Percentiles rank a stretch among this genome's conserved stretches.
Conservation (phyloP, 2,888 invertebrate species). For the Heliconius hortense region DNA sequence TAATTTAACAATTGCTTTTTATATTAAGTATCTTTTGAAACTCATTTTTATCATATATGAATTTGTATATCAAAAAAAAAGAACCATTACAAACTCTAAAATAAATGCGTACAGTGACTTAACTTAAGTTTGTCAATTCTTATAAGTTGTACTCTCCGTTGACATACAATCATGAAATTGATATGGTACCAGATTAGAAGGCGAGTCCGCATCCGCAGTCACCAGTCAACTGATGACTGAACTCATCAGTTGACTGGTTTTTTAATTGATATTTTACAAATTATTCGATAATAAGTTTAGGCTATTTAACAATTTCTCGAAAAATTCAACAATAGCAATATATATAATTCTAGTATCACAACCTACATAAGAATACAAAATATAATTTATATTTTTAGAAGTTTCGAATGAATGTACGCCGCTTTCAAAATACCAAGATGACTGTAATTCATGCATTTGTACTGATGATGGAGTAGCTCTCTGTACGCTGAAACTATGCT, state of each 20-base stretch:
- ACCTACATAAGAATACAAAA: neutral
- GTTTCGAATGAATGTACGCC: constrained; percentile 52
- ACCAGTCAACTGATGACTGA: too few species aligned
- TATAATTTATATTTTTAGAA: neutral
- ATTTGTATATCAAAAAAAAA: too few species aligned
- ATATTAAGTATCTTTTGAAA: too few species aligned
- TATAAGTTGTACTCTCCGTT: neutral
- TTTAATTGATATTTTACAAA: too few species aligned
- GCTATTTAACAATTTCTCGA: neutral
- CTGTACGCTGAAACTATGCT: constrained; percentile 62
- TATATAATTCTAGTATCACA: neutral
- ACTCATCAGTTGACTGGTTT: too few species aligned
- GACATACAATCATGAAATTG: too few species aligned
- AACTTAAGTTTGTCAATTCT: too few species aligned
- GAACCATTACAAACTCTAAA: neutral
- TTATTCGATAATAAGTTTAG: too few species aligned
- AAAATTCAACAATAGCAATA: neutral
- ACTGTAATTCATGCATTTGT: constrained; percentile 66
- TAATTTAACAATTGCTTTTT: too few species aligned
- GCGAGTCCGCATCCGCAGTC: too few species aligned
- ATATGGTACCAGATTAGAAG: neutral
- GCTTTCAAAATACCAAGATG: constrained; percentile 51
- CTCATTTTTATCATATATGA: too few species aligned
- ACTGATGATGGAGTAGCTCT: constrained; percentile 55
- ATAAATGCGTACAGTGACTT: neutral